Conservation (phyloP, 2,797 vertebrate genomes). For the Pristis pectinata region DNA sequence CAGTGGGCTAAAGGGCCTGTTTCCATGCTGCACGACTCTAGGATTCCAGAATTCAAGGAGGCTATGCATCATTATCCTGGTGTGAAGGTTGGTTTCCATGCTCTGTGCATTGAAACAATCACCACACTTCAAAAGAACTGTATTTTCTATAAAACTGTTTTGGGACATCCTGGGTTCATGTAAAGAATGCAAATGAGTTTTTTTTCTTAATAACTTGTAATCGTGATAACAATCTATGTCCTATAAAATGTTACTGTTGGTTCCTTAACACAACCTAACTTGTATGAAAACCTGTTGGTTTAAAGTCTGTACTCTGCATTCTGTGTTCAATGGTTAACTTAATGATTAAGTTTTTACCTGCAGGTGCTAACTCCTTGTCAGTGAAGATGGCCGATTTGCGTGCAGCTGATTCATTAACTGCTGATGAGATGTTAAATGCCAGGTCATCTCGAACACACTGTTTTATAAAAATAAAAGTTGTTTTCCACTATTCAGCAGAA, state of each 20-base stretch:
- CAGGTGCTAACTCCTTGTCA: neutral
- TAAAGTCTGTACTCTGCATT: neutral
- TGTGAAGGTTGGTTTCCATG: neutral
- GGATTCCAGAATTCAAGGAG: too few relatives aligned
- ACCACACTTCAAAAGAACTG: neutral
- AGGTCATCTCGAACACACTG: neutral
- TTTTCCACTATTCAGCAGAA: neutral
- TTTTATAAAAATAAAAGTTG: neutral
- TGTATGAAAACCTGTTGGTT: too few relatives aligned
- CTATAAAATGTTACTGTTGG: neutral
- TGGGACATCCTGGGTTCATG: neutral
- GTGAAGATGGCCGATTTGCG: constrained; percentile 4
- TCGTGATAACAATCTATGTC: neutral
- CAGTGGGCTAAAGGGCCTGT: too few relatives aligned
- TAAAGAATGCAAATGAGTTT: neutral
- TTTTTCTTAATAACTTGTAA: neutral
- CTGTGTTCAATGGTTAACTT: neutral
- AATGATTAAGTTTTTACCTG: neutral
- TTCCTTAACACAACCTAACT: neutral
- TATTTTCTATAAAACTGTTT: neutral
- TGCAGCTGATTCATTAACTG: neutral
- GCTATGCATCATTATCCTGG: too few relatives aligned
- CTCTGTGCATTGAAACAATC: neutral
- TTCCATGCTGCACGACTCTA: too few relatives aligned
- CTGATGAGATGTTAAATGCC: neutral